Conservation (phyloP, 2,113 vertebrate species). For the Anoura caudifer region DNA sequence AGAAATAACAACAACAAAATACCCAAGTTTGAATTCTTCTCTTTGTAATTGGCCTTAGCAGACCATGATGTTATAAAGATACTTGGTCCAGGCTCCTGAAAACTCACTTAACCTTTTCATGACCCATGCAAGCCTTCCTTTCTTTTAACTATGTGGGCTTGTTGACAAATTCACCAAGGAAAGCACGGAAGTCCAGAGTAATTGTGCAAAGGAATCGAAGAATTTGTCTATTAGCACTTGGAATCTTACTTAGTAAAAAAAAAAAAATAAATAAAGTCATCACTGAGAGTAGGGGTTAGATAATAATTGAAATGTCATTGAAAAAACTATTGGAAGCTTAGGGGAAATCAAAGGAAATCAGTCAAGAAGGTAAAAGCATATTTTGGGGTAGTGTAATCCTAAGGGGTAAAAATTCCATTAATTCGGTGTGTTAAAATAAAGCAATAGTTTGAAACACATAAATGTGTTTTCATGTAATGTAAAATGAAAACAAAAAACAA, state of each 20-base stretch:
- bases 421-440: neutral
- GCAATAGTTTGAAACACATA: neutral
- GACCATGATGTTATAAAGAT: neutral
- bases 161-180: neutral
- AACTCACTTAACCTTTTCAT: neutral
- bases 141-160: neutral
- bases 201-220: neutral
- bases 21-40: neutral
- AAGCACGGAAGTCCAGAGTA: neutral
- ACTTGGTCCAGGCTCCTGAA: neutral
- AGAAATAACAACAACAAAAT: neutral
- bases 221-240: neutral
- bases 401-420: neutral
- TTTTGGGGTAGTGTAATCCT: neutral
- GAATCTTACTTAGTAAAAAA: neutral
- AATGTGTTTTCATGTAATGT: neutral
- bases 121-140: neutral
- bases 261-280: neutral
- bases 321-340: neutral
- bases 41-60: neutral
- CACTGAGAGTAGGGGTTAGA: neutral
- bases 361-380: neutral
- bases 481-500: neutral
- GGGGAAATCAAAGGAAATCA: neutral
- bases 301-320: neutral